phyloP scores from a whole-genome alignment of 2,797 vertebrate genomes.

The Caiman crocodilus region DNA sequence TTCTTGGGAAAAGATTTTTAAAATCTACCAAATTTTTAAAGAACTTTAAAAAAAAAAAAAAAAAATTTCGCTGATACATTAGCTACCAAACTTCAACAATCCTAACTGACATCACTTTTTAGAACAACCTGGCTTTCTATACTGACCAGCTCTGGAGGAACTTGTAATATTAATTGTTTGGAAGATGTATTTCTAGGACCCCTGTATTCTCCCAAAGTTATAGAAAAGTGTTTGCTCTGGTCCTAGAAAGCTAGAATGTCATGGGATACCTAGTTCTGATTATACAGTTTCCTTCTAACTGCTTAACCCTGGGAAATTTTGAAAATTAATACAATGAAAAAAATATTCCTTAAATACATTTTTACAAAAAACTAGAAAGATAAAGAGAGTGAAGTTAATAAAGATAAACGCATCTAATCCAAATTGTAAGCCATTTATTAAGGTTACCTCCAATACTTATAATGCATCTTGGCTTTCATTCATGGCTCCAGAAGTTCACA shows the following conservation, averaged over 20 bases:
- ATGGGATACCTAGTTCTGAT: too few species aligned
- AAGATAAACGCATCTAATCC: too few species aligned
- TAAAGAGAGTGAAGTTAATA: too few species aligned
- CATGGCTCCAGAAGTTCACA: neutral
- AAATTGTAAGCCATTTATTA: neutral
- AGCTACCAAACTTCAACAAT: neutral
- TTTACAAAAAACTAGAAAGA: too few species aligned
- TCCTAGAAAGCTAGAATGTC: too few species aligned
- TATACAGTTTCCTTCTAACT: neutral
- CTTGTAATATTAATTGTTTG: neutral
- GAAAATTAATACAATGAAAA: neutral
- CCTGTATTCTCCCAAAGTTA: rapidly evolving
- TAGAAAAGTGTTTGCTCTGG: neutral
- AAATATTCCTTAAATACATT: neutral
- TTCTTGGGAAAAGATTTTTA: neutral
- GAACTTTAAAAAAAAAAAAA: neutral
- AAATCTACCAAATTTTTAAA: rapidly evolving
- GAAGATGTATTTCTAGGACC: neutral
- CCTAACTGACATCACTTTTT: neutral
- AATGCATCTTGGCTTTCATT: neutral
- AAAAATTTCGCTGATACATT: neutral
- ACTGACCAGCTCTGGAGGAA: neutral
- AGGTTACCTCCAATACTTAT: neutral
- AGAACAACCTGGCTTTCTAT: neutral
- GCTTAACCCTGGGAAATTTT: neutral